Evolutionary conservation across 2,888 invertebrate genomes (phyloP), one percentile per base, ranked within the genome.

Genomic region (Eupithecia pulchellata): DNA sequence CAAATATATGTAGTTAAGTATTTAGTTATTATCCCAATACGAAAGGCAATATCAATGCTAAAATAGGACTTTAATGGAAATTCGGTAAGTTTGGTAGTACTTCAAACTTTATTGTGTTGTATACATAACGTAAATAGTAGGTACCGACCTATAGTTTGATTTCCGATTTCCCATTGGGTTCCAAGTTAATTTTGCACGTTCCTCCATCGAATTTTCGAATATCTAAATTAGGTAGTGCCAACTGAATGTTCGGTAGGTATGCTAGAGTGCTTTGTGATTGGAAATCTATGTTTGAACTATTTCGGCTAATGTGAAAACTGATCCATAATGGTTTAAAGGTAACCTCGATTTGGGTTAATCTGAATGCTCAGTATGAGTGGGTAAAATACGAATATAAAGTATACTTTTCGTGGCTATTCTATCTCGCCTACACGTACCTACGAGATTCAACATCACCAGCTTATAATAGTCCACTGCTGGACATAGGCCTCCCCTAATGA

Each of bases 91-190:
- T 27, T 29, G 29, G 29, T 14, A 32, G n/a, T 30, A n/a, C 17
- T n/a, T 58, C 32, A 32, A 60, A 32, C 32, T 60, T 32, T 30
- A 60, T 60, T 32, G 30, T 11, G 32, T 32, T 60, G 9, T 17
- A 32, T 60, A n/a, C 29, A 60, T n/a, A 52, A 52, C 11, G 52
- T 25, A 13, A 52, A 25, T 52, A 52, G 52, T 11, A 47, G 20
- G 42, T 42, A n/a, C 42, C 8, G 9, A 14, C 29, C 8, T 57
- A 57, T 17, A n/a, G 20, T n/a, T 17, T 4, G 36, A 57, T 57
- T 65, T 65, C 29, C 65, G 27, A 65, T n/a, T 57, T 55, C 52
- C 52, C 64, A 64, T 64, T 64, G n/a, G 30, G 34, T 60, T 60
- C 64, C 5, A 55, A 64, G 25, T 64, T 64, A 64, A 52, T 52